Evolutionary conservation across 2,113 vertebrate species (phyloP).

Genomic region (Columba janthina): DNA sequence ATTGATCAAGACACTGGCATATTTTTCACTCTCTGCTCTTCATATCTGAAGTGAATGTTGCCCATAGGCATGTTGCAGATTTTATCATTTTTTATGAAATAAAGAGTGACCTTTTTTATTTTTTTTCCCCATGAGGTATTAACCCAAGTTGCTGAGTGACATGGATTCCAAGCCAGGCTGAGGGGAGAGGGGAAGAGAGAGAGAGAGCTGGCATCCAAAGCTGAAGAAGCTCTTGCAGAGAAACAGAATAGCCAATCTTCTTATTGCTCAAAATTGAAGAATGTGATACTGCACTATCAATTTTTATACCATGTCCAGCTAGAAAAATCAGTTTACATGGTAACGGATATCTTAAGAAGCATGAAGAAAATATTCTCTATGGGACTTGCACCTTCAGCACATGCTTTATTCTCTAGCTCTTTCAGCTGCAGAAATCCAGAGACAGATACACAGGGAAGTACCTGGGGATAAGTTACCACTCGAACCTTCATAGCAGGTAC

Average conservation of each 20-base stretch:
- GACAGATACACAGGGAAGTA: not conserved
- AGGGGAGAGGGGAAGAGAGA: not conserved
- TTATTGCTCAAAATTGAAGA: not conserved
- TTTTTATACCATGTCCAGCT: not conserved
- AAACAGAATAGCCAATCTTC: not conserved
- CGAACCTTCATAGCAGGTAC: not conserved
- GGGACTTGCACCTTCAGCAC: not conserved
- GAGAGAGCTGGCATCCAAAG: not conserved
- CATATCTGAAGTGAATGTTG: not conserved
- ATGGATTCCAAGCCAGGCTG: not conserved
- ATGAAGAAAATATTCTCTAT: not conserved
- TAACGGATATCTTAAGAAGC: not conserved
- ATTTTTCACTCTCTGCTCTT: not conserved
- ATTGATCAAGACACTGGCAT: accelerated
- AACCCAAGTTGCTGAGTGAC: not conserved
- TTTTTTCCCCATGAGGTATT: not conserved
- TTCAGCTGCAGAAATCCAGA: not conserved
- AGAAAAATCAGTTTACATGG: not conserved
- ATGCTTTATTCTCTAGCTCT: not conserved
- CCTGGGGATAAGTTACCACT: not conserved
- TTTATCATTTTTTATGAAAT: not conserved
- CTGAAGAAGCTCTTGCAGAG: not conserved
- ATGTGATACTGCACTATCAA: not conserved
- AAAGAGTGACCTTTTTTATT: not conserved
- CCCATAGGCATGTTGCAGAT: not conserved